Conservation (phyloP, 2,888 invertebrate genomes). For the Lymantria monacha region DNA sequence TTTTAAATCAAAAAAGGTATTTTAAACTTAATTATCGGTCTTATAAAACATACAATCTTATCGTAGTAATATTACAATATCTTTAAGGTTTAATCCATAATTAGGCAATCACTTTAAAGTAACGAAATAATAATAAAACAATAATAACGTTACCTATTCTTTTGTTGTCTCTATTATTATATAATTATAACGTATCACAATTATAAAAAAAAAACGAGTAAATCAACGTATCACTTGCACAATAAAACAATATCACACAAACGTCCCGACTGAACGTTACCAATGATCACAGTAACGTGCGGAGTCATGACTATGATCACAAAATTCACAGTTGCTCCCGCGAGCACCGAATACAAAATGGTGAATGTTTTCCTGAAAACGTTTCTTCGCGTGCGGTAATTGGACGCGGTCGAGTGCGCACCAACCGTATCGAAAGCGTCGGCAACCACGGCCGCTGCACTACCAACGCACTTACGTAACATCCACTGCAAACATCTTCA, state of each 20-base stretch:
- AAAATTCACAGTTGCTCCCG: constrained; percentile 51
- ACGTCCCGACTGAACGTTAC: constrained; percentile 27
- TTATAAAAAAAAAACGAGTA: constrained; percentile 27
- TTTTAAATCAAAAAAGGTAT: not conserved
- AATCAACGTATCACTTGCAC: constrained; percentile 55
- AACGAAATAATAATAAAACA: constrained; percentile 14
- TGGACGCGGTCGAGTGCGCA: constrained; percentile 67
- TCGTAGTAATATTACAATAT: not conserved
- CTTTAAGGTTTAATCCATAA: not conserved
- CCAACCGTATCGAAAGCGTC: constrained; percentile 62
- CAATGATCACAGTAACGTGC: constrained; percentile 37
- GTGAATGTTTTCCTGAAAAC: constrained; percentile 78
- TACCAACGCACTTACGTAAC: constrained; percentile 71
- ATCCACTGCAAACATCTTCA: constrained; percentile 67
- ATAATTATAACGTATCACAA: constrained; percentile 42
- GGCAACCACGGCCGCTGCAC: constrained; percentile 64
- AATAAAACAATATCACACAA: constrained; percentile 48
- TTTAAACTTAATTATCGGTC: not conserved
- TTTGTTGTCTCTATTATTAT: constrained; percentile 32
- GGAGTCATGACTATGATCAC: constrained; percentile 49
- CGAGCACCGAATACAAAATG: constrained; percentile 69
- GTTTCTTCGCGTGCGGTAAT: constrained; percentile 69
- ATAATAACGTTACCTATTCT: constrained; percentile 31
- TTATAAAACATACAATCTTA: not conserved
- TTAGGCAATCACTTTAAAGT: constrained; percentile 1